Percentiles rank a stretch among this genome's conserved stretches.
Evolutionary conservation across 2,888 invertebrate genomes (phyloP).

Genomic region (Anorthoa munda): DNA sequence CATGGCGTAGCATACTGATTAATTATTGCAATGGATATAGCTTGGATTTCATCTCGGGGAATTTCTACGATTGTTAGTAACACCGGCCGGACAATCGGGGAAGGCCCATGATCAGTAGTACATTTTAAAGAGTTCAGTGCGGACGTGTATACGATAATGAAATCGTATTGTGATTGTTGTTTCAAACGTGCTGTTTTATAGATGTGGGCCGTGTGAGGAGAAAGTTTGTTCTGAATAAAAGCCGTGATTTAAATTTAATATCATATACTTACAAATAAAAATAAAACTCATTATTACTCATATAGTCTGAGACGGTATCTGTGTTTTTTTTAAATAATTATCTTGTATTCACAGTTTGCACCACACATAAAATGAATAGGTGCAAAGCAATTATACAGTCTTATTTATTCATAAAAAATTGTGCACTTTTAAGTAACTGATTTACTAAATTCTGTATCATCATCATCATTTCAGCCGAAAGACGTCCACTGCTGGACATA

Average conservation of each 20-base stretch:
- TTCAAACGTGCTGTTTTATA: not conserved
- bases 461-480: no score
- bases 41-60: constrained; percentile 21
- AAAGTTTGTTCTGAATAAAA: constrained; percentile 12
- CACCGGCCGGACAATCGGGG: not conserved
- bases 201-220: constrained; percentile 1
- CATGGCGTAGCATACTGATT: constrained; percentile 3
- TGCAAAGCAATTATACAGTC: no score
- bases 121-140: not conserved
- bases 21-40: not conserved
- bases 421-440: no score
- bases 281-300: no score
- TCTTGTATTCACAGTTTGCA: not conserved
- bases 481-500: no score
- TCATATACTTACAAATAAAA: not conserved
- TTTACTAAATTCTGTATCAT: no score
- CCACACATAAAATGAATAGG: not conserved
- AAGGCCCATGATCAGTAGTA: constrained; percentile 18
- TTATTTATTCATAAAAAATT: no score
- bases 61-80: constrained; percentile 23
- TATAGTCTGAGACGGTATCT: not conserved
- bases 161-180: not conserved
- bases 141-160: constrained; percentile 4
- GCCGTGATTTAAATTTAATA: not conserved
- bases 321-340: no score